Conservation (phyloP, 2,797 vertebrate genomes). For the Oryzias sinensis region DNA sequence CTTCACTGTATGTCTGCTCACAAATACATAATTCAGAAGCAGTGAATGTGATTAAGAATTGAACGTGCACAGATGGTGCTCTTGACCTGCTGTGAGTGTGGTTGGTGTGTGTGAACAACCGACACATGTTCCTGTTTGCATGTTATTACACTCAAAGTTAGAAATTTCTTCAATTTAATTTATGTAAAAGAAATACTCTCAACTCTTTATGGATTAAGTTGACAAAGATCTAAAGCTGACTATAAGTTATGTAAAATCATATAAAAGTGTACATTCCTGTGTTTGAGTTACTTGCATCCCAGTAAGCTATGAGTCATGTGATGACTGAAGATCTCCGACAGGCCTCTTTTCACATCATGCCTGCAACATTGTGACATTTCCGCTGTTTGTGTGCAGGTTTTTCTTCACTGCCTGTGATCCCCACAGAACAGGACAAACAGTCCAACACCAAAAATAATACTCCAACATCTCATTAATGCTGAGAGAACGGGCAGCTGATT, state of each 20-base stretch:
- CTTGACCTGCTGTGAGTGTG: slow-evolving; percentile 65
- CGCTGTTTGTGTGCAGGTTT: slow-evolving; percentile 16
- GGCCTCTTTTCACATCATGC: slow-evolving; percentile 31
- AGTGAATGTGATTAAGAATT: slow-evolving; percentile 79
- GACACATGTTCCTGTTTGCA: slow-evolving; percentile 44
- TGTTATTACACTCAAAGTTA: slow-evolving; percentile 29
- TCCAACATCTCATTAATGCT: slow-evolving; percentile 40
- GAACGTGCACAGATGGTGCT: slow-evolving; percentile 78
- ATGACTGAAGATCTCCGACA: slow-evolving; percentile 30
- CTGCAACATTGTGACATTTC: slow-evolving; percentile 44
- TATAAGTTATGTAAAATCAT: slow-evolving; percentile 1
- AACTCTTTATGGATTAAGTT: too few relatives aligned
- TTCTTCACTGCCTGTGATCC: slow-evolving; percentile 28
- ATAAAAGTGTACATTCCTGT: not conserved
- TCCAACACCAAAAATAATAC: slow-evolving; percentile 48
- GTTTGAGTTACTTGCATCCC: slow-evolving; percentile 10
- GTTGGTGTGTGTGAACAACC: slow-evolving; percentile 35
- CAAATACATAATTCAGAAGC: slow-evolving; percentile 74
- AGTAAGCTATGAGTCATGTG: slow-evolving; percentile 7
- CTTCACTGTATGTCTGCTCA: slow-evolving; percentile 57
- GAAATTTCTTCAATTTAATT: slow-evolving; percentile 1
- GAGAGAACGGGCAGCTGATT: slow-evolving; percentile 49
- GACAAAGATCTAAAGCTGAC: too few relatives aligned
- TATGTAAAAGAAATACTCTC: not conserved
- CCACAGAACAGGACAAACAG: slow-evolving; percentile 46